These are phyloP conservation scores for Pollachius pollachius DNA, from an alignment of 2,113 vertebrate species.

Conservation along the genomic window DNA sequence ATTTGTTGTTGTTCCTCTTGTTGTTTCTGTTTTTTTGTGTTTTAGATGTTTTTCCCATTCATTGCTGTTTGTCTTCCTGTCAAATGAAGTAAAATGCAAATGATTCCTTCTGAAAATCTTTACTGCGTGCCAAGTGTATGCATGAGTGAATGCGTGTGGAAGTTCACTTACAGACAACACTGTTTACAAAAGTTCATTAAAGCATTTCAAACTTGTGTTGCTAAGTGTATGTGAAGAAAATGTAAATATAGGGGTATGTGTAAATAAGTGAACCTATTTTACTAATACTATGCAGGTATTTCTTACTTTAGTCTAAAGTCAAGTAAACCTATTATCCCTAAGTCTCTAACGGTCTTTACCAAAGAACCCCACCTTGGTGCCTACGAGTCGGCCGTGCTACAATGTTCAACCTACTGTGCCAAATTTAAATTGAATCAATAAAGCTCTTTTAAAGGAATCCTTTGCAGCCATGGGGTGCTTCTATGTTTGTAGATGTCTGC, in stretches of 20 bases:
- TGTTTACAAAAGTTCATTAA: conserved; percentile 42
- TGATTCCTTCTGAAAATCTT: conserved; percentile 16
- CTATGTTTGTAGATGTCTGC: conserved; percentile 31
- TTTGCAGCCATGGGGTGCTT: conserved; percentile 61
- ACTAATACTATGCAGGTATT: conserved; percentile 46
- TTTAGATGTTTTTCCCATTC: conserved; percentile 31
- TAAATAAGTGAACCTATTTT: conserved; percentile 35
- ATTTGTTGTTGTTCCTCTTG: conserved; percentile 15
- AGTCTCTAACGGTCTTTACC: conserved; percentile 27
- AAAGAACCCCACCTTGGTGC: conserved; percentile 65
- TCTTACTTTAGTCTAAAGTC: too few species aligned
- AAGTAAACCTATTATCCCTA: too few species aligned
- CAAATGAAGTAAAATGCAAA: conserved; percentile 40
- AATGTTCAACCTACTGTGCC: conserved; percentile 60
- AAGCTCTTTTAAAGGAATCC: conserved; percentile 60
- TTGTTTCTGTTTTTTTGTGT: conserved; percentile 29
- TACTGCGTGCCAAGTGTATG: conserved; percentile 35
- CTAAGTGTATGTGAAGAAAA: conserved; percentile 50
- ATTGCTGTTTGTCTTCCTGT: conserved; percentile 43
- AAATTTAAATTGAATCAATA: conserved; percentile 66
- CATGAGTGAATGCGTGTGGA: conserved; percentile 46
- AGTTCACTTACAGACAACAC: conserved; percentile 19
- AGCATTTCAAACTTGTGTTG: conserved; percentile 29
- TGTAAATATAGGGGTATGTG: conserved; percentile 29
- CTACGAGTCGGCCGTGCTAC: conserved; percentile 57